Evolutionary conservation across 2,797 vertebrate genomes (phyloP).

Genomic region (Cossypha heuglini): DNA sequence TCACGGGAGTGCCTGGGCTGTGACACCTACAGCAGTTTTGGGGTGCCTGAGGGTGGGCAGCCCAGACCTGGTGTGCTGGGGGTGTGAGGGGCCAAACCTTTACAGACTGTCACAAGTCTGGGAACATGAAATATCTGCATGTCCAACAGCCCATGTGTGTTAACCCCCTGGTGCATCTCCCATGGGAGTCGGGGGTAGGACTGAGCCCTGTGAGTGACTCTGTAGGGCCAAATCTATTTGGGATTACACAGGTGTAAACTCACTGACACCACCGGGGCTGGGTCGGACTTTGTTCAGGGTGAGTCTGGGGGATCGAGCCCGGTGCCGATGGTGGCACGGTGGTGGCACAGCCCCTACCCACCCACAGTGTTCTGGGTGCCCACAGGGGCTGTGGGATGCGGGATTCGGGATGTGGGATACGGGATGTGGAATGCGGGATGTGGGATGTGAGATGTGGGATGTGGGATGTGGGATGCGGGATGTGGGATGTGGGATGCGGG

Average conservation of each 20-base stretch:
- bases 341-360: background rate
- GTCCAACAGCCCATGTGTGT: rapidly evolving
- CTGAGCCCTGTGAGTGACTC: background rate
- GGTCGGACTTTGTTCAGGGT: rapidly evolving
- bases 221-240: background rate
- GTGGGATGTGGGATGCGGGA: background rate
- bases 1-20: background rate
- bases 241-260: background rate
- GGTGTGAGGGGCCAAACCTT: background rate
- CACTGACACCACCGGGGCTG: rapidly evolving
- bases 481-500: background rate
- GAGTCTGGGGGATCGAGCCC: background rate
- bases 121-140: background rate
- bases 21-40: background rate
- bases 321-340: rapidly evolving
- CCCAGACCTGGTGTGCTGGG: background rate
- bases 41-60: background rate
- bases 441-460: too few relatives aligned
- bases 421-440: background rate
- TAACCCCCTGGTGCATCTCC: background rate
- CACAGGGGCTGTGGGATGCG: too few relatives aligned
- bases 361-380: rapidly evolving
- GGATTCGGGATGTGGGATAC: too few relatives aligned
- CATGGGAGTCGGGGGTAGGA: rapidly evolving
- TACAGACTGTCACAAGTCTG: background rate